Evolutionary conservation across 1,140 invertebrate genomes (phyloP).

Genomic region (Probaryconus sp.): DNA sequence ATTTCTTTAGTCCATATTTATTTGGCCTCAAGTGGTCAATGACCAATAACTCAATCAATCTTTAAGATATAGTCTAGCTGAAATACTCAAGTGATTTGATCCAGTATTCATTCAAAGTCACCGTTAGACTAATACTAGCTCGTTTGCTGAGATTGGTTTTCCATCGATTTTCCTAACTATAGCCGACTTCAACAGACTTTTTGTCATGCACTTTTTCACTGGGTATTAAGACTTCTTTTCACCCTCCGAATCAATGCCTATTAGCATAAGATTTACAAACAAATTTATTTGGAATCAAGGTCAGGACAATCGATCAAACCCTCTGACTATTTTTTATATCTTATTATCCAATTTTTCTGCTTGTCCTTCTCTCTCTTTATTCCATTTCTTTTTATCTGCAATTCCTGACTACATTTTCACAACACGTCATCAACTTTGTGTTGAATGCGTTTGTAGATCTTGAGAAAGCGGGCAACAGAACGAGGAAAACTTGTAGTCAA

Average conservation of each 20-base stretch:
- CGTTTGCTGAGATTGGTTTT: background rate
- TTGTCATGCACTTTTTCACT: slow-evolving; percentile 5
- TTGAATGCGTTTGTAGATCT: slow-evolving; percentile 31
- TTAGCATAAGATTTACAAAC: slow-evolving; percentile 18
- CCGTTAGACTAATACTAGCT: too few relatives aligned
- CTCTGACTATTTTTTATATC: slow-evolving; percentile 23
- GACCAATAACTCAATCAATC: too few relatives aligned
- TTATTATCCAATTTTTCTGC: slow-evolving; percentile 8
- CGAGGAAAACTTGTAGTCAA: slow-evolving; percentile 46
- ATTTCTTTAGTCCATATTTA: too few relatives aligned
- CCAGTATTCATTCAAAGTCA: too few relatives aligned
- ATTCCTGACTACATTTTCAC: slow-evolving; percentile 45
- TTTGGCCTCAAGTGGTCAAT: too few relatives aligned
- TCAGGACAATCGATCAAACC: slow-evolving; percentile 41
- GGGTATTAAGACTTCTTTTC: slow-evolving; percentile 20
- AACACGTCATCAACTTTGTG: slow-evolving; percentile 53
- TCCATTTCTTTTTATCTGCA: slow-evolving; percentile 30
- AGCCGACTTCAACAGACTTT: background rate
- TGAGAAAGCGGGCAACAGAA: slow-evolving; percentile 38
- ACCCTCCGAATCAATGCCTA: slow-evolving; percentile 6
- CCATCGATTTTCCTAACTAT: background rate
- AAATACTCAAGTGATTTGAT: too few relatives aligned
- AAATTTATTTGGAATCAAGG: slow-evolving; percentile 24
- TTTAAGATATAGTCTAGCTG: too few relatives aligned
- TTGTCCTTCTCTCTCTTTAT: background rate